Conservation (phyloP, 2,888 invertebrate species). For the Drosophila fulvimacula region DNA sequence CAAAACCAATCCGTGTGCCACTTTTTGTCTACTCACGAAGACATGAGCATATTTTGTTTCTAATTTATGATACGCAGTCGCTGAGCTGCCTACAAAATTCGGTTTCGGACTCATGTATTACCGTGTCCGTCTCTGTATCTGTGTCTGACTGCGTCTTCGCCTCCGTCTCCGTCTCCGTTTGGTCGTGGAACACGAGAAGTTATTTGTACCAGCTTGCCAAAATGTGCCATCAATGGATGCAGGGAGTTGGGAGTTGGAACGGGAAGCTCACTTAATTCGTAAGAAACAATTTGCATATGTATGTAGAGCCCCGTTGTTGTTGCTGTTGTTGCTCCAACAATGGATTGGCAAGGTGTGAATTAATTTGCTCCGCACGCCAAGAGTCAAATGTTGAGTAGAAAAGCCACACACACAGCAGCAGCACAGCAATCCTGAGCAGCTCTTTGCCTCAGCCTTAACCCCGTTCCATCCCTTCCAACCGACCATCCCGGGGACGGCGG, state of each 20-base stretch:
- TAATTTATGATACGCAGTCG: constrained; percentile 81
- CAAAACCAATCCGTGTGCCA: constrained; percentile 60
- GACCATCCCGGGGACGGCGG: not conserved
- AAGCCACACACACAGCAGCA: constrained; percentile 66
- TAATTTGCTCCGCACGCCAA: constrained; percentile 81
- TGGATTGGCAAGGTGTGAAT: constrained; percentile 83
- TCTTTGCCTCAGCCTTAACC: not conserved
- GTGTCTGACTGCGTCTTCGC: not conserved
- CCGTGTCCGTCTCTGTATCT: not conserved
- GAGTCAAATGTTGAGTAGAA: constrained; percentile 66
- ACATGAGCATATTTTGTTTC: constrained; percentile 80
- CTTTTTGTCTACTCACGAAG: constrained; percentile 75
- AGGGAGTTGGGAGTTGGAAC: not conserved
- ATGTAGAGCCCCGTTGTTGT: constrained; percentile 35
- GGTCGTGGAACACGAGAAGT: constrained; percentile 56
- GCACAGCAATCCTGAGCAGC: constrained; percentile 14
- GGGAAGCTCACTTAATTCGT: constrained; percentile 61
- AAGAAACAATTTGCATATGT: constrained; percentile 82
- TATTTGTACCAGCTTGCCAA: constrained; percentile 61
- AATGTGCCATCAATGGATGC: constrained; percentile 33
- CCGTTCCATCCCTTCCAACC: constrained; percentile 28
- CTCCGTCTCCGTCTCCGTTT: constrained; percentile 13
- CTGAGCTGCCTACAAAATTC: constrained; percentile 78
- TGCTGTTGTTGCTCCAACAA: constrained; percentile 61
- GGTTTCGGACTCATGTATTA: constrained; percentile 41